phyloP scores from a whole-genome alignment of 1,140 invertebrate genomes.

The Diploscapter pachys region DNA sequence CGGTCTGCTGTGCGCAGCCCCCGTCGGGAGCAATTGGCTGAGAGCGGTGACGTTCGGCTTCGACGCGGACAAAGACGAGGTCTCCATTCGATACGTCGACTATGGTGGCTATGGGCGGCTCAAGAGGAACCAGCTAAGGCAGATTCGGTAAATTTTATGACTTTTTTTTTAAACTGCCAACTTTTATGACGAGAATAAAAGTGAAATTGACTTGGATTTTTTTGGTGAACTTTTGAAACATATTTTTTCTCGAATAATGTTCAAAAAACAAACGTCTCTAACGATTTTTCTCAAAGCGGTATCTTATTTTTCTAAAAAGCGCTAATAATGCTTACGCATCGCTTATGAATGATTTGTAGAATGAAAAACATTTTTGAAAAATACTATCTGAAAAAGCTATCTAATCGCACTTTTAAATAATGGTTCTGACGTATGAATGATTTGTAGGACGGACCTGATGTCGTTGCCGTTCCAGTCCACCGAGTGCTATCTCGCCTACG shows the following conservation, averaged over 20 bases:
- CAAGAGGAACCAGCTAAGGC: constrained; percentile 70
- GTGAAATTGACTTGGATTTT: neutral
- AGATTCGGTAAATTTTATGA: constrained; percentile 69
- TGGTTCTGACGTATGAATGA: neutral
- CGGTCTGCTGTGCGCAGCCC: constrained; percentile 81
- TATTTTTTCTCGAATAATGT: neutral
- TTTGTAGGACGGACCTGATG: constrained; percentile 74
- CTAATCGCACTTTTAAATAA: neutral
- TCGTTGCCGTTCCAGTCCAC: constrained; percentile 89
- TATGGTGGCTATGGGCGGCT: constrained; percentile 83
- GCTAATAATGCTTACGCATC: neutral
- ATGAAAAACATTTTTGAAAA: neutral
- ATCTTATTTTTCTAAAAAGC: neutral
- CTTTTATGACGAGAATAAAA: neutral
- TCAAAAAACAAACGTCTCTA: neutral
- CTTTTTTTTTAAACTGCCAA: neutral
- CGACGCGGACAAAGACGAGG: constrained; percentile 58
- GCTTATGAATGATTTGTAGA: neutral
- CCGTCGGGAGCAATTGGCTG: constrained; percentile 78
- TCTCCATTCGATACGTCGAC: constrained; percentile 81
- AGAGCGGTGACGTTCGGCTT: constrained; percentile 73
- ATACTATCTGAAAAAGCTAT: neutral
- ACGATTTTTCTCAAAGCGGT: neutral
- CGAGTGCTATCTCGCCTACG: constrained; percentile 83
- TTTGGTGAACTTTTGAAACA: neutral